Evolutionary conservation across 2,113 vertebrate genomes (phyloP), one percentile per base, ranked within the genome.

Genomic region (Andinoacara biseriatus): DNA sequence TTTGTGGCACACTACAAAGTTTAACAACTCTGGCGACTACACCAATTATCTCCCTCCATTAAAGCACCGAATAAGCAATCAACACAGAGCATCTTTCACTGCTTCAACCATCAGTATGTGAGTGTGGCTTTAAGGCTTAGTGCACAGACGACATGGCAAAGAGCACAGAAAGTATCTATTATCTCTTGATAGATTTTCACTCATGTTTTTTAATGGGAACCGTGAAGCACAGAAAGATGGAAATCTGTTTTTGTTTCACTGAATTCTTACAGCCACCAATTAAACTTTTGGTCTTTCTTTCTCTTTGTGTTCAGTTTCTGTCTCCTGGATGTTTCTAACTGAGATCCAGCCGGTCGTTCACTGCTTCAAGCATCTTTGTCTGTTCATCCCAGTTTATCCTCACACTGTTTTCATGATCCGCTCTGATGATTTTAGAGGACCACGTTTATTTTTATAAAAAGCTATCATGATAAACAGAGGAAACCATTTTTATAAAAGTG

Each of bases 111-210:
- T 31, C 65, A 52, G 43, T 31, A 0, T 69, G 22, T 52, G 65
- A 49, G 24, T 52, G 65, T 52, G 65, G 65, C 15, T 52, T 49
- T 69, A 69, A 69, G 65, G 5, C 65, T 1, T 29, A 31, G 15
- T 13, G 38, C 43, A 43, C 17, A 31, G 26, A 18, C 2, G 24
- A 20, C 65, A 52, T 31, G 24, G 65, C 65, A 69, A 56, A 40
- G 29, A 40, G 31, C 22, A 26, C 56, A 46, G 52, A 78, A 78
- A 52, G 49, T 54, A 57, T 38, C 29, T 38, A 56, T 79, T 78
- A 63, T 49, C 58, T 9, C 63, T 56, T 78, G 29, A 63, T 38
- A 35, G 59, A 78, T 24, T 78, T 78, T 54, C 58, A 63, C 59
- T 78, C 29, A 1, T 78, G 59, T 38, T 54, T 52, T 67, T 46